Percentiles rank a stretch among this genome's conserved stretches.
Evolutionary conservation across 2,113 vertebrate genomes (phyloP).

Genomic region (Chinchilla lanigera): DNA sequence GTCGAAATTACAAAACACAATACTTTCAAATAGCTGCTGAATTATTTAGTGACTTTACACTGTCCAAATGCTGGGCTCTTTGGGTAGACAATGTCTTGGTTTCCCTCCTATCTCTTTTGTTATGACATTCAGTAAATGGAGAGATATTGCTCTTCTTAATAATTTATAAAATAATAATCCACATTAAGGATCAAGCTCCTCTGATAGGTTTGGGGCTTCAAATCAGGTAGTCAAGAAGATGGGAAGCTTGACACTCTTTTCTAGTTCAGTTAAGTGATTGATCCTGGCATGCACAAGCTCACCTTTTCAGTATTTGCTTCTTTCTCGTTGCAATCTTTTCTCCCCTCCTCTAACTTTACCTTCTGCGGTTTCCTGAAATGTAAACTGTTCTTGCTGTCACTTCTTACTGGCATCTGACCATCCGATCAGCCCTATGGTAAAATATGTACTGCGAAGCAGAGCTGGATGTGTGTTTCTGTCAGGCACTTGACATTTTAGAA

Average conservation of each 20-base stretch:
- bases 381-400: not conserved
- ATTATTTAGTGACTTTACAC: conserved; percentile 90
- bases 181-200: conserved; percentile 72
- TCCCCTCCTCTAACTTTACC: not conserved
- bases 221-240: conserved; percentile 9
- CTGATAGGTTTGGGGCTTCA: conserved; percentile 67
- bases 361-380: not conserved
- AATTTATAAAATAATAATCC: conserved; percentile 84
- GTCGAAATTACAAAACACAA: conserved; percentile 84
- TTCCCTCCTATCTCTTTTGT: conserved; percentile 85
- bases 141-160: conserved; percentile 85
- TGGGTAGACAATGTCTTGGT: conserved; percentile 86
- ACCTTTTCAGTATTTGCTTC: not conserved
- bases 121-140: conserved; percentile 87
- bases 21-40: conserved; percentile 87
- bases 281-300: not conserved
- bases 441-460: not conserved
- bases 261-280: not conserved
- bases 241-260: conserved; percentile 49
- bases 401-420: not conserved
- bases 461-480: not conserved
- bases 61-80: conserved; percentile 88
- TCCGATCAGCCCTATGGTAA: not conserved
- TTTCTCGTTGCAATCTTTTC: not conserved
- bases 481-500: not conserved